Conservation (phyloP, 2,888 invertebrate species). For the Tigriopus californicus region DNA sequence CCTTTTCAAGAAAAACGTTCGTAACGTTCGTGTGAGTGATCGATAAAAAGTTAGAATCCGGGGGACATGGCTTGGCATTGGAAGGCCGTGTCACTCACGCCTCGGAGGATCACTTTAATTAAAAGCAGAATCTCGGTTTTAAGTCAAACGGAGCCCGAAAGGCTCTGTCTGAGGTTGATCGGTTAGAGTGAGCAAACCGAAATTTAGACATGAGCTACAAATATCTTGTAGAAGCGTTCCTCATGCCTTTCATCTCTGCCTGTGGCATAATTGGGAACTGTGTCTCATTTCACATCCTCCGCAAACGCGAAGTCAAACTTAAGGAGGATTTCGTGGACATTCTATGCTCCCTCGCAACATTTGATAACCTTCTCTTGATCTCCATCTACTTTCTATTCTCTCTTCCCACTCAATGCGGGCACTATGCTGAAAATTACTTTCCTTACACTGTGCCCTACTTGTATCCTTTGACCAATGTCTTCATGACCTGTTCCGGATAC, state of each 20-base stretch:
- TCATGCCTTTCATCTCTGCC: constrained; percentile 1
- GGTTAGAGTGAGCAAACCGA: too few relatives aligned
- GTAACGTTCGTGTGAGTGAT: too few relatives aligned
- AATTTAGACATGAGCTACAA: not conserved
- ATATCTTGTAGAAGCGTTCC: constrained; percentile 1
- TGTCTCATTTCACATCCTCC: not conserved
- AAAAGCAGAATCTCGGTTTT: too few relatives aligned
- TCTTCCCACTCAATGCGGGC: not conserved
- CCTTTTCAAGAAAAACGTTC: too few relatives aligned
- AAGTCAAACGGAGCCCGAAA: too few relatives aligned
- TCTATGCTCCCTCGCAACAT: not conserved
- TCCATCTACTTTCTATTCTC: constrained; percentile 3
- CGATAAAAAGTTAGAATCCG: too few relatives aligned
- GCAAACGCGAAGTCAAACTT: not conserved
- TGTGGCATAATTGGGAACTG: constrained; percentile 8
- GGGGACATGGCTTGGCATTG: too few relatives aligned
- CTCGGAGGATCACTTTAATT: too few relatives aligned
- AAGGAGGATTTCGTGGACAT: constrained; percentile 1
- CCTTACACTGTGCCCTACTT: constrained; percentile 5
- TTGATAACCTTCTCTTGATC: constrained; percentile 6
- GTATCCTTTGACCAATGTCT: constrained; percentile 4
- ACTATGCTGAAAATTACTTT: not conserved
- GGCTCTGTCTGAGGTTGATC: too few relatives aligned
- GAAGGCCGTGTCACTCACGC: too few relatives aligned
- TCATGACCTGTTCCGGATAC: constrained; percentile 6